phyloP scores from a whole-genome alignment of 2,888 invertebrate species.

The Drosophila paracracens region DNA sequence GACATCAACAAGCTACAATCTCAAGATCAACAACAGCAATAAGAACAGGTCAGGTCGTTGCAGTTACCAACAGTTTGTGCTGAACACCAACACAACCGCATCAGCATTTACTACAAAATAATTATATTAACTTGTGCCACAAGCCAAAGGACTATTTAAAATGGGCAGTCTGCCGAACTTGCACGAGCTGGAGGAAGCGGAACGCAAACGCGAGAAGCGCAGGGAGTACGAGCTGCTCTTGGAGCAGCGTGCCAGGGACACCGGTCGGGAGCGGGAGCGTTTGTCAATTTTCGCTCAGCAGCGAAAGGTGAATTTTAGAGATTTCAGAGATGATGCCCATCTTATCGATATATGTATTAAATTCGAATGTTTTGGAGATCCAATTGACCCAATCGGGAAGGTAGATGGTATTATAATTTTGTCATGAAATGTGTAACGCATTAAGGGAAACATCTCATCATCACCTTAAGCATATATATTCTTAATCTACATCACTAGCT shows the following conservation, averaged over 20 bases:
- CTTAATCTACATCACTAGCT: not conserved
- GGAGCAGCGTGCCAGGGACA: slow-evolving; percentile 81
- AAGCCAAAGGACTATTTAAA: slow-evolving; percentile 4
- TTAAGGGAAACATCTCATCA: not conserved
- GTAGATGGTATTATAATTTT: not conserved
- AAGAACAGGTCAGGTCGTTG: slow-evolving; percentile 1
- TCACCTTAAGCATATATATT: not conserved
- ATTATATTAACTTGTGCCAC: slow-evolving; percentile 9
- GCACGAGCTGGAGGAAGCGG: slow-evolving; percentile 86
- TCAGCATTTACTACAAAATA: not conserved
- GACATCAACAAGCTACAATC: slow-evolving; percentile 18
- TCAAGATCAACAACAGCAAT: slow-evolving; percentile 1
- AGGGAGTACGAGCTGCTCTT: slow-evolving; percentile 80
- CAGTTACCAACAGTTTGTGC: slow-evolving; percentile 1
- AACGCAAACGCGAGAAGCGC: slow-evolving; percentile 83
- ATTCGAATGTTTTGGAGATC: not conserved
- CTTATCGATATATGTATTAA: slow-evolving; percentile 8
- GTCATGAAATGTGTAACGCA: not conserved
- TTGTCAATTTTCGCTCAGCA: slow-evolving; percentile 79
- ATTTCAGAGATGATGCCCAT: slow-evolving; percentile 4
- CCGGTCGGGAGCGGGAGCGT: slow-evolving; percentile 82
- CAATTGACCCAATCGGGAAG: not conserved
- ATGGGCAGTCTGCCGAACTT: slow-evolving; percentile 90
- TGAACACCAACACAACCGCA: slow-evolving; percentile 3
- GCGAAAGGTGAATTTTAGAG: slow-evolving; percentile 76